Conservation (phyloP, 64 coral and sea anemone genomes). For the Montipora foliosa region DNA sequence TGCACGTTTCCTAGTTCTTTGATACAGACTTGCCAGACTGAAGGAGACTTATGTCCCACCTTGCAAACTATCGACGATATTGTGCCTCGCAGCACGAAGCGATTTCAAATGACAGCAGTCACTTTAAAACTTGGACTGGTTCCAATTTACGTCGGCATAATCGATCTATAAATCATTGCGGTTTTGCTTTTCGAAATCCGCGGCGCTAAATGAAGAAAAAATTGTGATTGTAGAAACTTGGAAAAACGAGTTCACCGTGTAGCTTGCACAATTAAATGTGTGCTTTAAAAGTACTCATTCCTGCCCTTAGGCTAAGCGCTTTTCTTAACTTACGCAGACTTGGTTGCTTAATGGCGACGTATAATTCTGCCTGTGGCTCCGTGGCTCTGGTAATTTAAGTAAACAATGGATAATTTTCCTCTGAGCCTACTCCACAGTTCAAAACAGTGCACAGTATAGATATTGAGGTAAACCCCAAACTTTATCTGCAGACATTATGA, state of each 20-base stretch:
- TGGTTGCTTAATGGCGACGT: background rate
- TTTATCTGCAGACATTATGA: background rate
- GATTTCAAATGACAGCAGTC: conserved; percentile 28
- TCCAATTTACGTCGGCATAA: conserved; percentile 25
- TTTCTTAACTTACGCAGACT: background rate
- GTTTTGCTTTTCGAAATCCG: background rate
- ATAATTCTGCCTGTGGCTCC: conserved; percentile 12
- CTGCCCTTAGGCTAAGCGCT: background rate
- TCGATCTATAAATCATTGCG: conserved; percentile 5
- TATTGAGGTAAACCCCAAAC: conserved; percentile 7
- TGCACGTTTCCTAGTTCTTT: too few species aligned
- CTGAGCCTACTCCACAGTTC: background rate
- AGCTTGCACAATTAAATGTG: background rate
- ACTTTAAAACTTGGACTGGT: conserved; percentile 16
- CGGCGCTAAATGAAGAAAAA: background rate
- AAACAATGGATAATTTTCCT: background rate
- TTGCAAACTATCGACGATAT: background rate
- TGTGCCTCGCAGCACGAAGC: background rate
- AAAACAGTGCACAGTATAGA: background rate
- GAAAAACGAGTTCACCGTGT: background rate
- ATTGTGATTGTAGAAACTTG: background rate
- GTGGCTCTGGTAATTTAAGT: conserved; percentile 21
- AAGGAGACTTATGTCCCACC: background rate
- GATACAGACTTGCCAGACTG: too few species aligned
- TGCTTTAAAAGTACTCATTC: background rate